Evolutionary conservation across 2,888 invertebrate genomes (phyloP), one percentile per base, ranked within the genome.

Genomic region (Drosophila nr. fundita): DNA sequence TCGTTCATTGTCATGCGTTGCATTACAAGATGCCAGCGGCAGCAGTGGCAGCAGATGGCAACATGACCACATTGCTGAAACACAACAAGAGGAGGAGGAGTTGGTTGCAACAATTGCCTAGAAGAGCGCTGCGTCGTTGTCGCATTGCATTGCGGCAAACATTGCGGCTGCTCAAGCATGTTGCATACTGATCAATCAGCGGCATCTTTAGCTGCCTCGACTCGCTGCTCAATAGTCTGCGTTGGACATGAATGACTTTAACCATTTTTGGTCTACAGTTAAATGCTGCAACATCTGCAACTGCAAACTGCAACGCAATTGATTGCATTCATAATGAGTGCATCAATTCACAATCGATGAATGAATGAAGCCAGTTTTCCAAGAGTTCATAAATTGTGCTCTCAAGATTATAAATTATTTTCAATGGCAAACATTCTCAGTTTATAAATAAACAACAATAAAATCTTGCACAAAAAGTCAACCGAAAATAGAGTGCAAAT

Each of bases 111-210:
- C 87, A 89, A 84, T 86, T 86, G 89, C 73, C 74, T 76, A 78
- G 78, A 75, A 78, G 78, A 73, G 64, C 63, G 40, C 27, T 7
- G 4, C 27, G 68, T 53, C 15, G 32, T 57, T 18, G 65, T 72
- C 64, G 73, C 70, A 83, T 84, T 83, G 81, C 57, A 57, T 80
- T 90, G 83, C 80, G 69, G 76, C 77, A 87, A 87, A 79, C 87
- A 81, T 82, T 82, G 82, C 82, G 80, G 81, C 78, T 82, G 86
- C 83, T 84, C 77, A 78, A 80, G 72, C 87, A 83, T 89, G 89
- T 90, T 90, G 91, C 89, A 91, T 91, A 91, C 88, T 91, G 90
- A 91, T 91, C 91, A 90, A 91, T 90, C 79, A 76, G 87, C 85
- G 83, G 89, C 81, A 68, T 84, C 90, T 89, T 83, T 83, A 76